These are phyloP conservation scores for Balaeniceps rex DNA, from an alignment of 2,113 vertebrate genomes.

Conservation along the genomic window DNA sequence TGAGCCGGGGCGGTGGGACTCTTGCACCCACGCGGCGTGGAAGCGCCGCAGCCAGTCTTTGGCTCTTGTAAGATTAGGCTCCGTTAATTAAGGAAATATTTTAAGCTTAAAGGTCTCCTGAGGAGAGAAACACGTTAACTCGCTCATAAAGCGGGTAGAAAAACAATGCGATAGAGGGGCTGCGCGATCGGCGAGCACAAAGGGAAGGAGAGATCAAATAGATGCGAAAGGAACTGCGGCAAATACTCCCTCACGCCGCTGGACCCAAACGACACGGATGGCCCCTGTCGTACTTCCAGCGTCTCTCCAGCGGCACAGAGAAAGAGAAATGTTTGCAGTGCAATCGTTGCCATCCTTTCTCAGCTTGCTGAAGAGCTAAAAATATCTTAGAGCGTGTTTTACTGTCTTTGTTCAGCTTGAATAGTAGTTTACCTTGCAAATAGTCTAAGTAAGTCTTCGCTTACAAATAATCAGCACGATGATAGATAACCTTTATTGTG, in stretches of 20 bases:
- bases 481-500: background rate
- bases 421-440: background rate
- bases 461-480: background rate
- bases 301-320: background rate
- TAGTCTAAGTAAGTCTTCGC: background rate
- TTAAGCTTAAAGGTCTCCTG: conserved; percentile 37
- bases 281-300: background rate
- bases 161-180: background rate
- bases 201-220: background rate
- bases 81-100: conserved; percentile 22
- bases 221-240: background rate
- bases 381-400: background rate
- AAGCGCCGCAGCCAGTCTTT: background rate
- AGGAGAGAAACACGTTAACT: conserved; percentile 22
- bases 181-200: background rate
- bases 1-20: background rate
- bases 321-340: background rate
- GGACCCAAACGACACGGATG: background rate
- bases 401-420: background rate
- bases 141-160: background rate
- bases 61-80: background rate
- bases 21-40: background rate
- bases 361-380: background rate
- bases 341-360: background rate
- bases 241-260: background rate